phyloP scores from a whole-genome alignment of 2,888 invertebrate genomes.

The Anodontia alba region DNA sequence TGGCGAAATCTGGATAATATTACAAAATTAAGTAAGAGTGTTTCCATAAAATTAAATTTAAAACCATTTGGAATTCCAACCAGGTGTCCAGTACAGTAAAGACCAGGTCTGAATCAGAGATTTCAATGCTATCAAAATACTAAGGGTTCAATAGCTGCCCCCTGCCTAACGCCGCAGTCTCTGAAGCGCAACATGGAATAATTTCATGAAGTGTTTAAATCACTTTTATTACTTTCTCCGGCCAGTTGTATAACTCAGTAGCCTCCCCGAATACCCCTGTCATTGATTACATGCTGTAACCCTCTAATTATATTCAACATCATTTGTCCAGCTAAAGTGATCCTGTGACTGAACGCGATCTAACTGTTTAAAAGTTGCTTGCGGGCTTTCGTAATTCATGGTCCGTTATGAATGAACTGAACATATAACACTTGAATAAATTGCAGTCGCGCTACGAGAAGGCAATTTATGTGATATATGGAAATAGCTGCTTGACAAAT shows the following conservation, averaged over 20 bases:
- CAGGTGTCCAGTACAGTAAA: slow-evolving; percentile 8
- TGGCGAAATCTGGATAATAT: slow-evolving; percentile 8
- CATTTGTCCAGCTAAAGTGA: slow-evolving; percentile 42
- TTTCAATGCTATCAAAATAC: slow-evolving; percentile 54
- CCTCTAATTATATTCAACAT: slow-evolving; percentile 54
- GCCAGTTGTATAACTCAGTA: slow-evolving; percentile 53
- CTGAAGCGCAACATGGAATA: slow-evolving; percentile 41
- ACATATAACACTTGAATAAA: slow-evolving; percentile 47
- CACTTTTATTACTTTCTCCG: slow-evolving; percentile 56
- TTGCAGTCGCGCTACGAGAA: slow-evolving; percentile 24
- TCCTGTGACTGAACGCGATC: slow-evolving; percentile 18
- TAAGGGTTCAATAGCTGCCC: slow-evolving; percentile 40
- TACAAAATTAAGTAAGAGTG: slow-evolving; percentile 2
- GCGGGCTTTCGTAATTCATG: slow-evolving; percentile 27
- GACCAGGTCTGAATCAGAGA: neutral
- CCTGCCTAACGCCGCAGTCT: slow-evolving; percentile 33
- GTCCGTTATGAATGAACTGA: slow-evolving; percentile 7
- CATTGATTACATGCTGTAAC: slow-evolving; percentile 39
- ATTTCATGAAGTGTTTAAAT: slow-evolving; percentile 54
- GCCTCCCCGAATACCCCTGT: slow-evolving; percentile 48
- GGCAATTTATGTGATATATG: slow-evolving; percentile 57
- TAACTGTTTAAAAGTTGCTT: slow-evolving; percentile 26
- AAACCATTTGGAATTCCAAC: slow-evolving; percentile 8
- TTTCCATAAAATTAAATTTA: slow-evolving; percentile 17
- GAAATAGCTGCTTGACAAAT: slow-evolving; percentile 17